Conservation (phyloP, 1,140 invertebrate species). For the Zaprionus capensis region DNA sequence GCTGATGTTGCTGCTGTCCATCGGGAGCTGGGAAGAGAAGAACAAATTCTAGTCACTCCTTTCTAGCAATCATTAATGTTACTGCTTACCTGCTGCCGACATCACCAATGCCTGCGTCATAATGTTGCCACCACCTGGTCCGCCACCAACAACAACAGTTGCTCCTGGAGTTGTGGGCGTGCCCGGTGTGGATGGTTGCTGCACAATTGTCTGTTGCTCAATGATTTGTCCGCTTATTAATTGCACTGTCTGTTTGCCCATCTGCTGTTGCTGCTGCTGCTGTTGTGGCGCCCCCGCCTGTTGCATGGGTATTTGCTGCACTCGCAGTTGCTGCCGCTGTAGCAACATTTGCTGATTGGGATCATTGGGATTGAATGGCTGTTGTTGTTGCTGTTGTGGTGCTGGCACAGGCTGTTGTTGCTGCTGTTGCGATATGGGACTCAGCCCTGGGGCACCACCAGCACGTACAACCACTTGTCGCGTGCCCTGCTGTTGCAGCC, state of each 20-base stretch:
- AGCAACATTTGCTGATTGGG: slow-evolving; percentile 77
- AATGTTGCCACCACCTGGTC: slow-evolving; percentile 49
- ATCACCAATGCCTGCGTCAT: slow-evolving; percentile 84
- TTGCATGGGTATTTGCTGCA: slow-evolving; percentile 86
- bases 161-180: slow-evolving; percentile 62
- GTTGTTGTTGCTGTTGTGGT: slow-evolving; percentile 56
- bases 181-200: slow-evolving; percentile 73
- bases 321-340: slow-evolving; percentile 84
- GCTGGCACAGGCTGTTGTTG: slow-evolving; percentile 49
- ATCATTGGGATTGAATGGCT: slow-evolving; percentile 68
- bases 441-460: slow-evolving; percentile 84
- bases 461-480: slow-evolving; percentile 85
- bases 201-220: slow-evolving; percentile 85
- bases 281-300: slow-evolving; percentile 78
- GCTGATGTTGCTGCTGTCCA: slow-evolving; percentile 79
- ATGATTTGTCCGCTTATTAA: slow-evolving; percentile 73
- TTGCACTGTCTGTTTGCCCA: slow-evolving; percentile 86
- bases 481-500: slow-evolving; percentile 88
- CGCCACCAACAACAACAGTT: slow-evolving; percentile 34
- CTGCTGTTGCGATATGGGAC: slow-evolving; percentile 80
- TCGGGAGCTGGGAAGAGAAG: slow-evolving; percentile 39
- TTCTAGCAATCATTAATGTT: slow-evolving; percentile 9
- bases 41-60: neutral
- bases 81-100: slow-evolving; percentile 85
- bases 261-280: slow-evolving; percentile 83